These are phyloP conservation scores for Sceloporus undulatus DNA, from an alignment of 2,113 vertebrate species.

Conservation along the genomic window DNA sequence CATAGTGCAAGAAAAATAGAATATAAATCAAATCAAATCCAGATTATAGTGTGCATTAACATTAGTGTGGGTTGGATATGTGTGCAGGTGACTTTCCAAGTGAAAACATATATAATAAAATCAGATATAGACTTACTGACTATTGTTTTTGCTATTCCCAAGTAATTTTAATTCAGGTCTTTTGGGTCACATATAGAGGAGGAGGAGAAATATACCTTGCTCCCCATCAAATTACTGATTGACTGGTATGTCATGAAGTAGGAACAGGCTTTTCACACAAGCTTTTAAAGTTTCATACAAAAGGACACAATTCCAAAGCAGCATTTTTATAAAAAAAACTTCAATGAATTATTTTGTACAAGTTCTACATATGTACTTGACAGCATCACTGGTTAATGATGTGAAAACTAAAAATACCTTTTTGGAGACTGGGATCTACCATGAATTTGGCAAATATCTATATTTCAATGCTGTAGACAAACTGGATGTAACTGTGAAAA, in stretches of 20 bases:
- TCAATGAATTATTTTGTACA: background rate
- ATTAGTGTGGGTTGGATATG: too few species aligned
- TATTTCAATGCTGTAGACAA: background rate
- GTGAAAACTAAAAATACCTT: background rate
- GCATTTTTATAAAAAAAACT: too few species aligned
- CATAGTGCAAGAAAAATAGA: too few species aligned
- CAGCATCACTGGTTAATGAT: too few species aligned
- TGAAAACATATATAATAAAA: background rate
- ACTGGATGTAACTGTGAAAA: background rate
- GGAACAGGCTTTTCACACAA: background rate
- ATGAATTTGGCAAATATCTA: background rate
- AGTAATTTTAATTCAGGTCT: background rate
- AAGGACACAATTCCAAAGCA: background rate
- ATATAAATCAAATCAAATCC: too few species aligned
- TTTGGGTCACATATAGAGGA: background rate
- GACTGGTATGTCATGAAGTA: too few species aligned
- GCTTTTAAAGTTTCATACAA: background rate
- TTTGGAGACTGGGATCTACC: background rate
- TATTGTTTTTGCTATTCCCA: background rate
- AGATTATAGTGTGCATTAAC: too few species aligned
- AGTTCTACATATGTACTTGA: background rate
- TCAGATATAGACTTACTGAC: background rate
- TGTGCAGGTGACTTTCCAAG: background rate
- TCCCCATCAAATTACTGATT: too few species aligned
- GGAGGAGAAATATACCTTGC: background rate